These are phyloP conservation scores for Sicus ferrugineus DNA, from an alignment of 2,888 invertebrate species.

Conservation along the genomic window DNA sequence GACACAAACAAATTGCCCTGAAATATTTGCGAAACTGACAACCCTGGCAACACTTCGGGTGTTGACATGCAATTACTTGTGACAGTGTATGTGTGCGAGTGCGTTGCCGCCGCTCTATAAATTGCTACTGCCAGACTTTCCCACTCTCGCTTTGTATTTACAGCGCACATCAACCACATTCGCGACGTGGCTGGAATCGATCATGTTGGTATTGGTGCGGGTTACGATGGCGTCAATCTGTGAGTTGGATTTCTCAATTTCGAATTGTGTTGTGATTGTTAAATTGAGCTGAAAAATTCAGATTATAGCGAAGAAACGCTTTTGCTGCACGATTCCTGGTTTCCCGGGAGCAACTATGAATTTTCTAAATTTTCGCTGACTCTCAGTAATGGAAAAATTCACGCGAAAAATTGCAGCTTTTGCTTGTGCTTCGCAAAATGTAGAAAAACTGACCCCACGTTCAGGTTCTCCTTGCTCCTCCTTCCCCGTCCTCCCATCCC, in stretches of 20 bases:
- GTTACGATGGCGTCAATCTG: conserved; percentile 90
- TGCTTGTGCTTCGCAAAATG: no score
- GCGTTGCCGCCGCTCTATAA: not conserved
- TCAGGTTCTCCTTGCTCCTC: not conserved
- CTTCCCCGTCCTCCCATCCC: not conserved
- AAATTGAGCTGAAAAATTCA: no score
- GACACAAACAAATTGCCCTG: not conserved
- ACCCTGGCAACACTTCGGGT: conserved; percentile 21
- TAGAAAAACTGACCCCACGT: no score
- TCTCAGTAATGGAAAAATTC: no score
- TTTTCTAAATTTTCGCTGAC: no score
- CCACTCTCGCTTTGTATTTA: conserved; percentile 21
- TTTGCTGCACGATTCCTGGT: no score
- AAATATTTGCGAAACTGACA: not conserved
- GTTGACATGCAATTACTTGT: conserved; percentile 28
- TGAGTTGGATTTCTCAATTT: conserved; percentile 73
- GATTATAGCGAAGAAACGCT: no score
- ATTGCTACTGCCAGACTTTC: not conserved
- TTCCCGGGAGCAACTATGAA: no score
- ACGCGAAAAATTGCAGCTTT: no score
- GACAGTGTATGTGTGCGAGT: not conserved
- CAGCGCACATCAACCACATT: conserved; percentile 91
- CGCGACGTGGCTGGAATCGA: conserved; percentile 85
- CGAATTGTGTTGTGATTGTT: no score
- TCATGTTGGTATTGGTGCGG: conserved; percentile 87